Percentiles rank a stretch among this genome's conserved stretches.
Conservation (phyloP, 1,140 invertebrate species). For the Drosophila chauvacae region DNA sequence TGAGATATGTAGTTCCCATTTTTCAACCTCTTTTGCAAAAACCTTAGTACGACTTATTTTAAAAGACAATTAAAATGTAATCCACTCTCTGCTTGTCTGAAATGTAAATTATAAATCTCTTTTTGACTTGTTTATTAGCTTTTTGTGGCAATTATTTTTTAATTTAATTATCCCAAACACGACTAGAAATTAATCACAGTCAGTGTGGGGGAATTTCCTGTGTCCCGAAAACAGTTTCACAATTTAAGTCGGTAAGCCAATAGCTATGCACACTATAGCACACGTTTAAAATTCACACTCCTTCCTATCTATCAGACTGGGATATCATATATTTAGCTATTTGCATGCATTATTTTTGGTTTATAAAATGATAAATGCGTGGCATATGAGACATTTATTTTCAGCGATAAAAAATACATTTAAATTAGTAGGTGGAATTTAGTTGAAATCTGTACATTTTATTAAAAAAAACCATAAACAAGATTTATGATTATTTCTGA, state of each 20-base stretch:
- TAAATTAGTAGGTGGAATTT: conserved; percentile 33
- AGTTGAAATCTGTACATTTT: conserved; percentile 1
- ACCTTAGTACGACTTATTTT: neutral
- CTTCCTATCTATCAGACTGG: conserved; percentile 32
- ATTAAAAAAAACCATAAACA: neutral
- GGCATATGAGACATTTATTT: conserved; percentile 28
- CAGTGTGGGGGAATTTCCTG: neutral
- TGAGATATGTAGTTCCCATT: neutral
- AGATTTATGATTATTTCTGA: neutral
- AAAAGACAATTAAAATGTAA: neutral
- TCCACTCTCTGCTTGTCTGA: neutral
- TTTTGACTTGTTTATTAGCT: conserved; percentile 24
- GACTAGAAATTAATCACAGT: conserved; percentile 18
- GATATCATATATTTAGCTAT: conserved; percentile 33
- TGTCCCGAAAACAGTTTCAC: neutral
- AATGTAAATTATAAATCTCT: conserved; percentile 15
- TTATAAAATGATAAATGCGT: conserved; percentile 56
- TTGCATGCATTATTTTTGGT: conserved; percentile 45
- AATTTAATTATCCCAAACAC: conserved; percentile 18
- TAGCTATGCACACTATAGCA: neutral
- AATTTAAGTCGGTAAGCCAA: neutral
- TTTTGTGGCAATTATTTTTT: conserved; percentile 19
- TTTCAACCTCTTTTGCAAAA: neutral
- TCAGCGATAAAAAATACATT: conserved; percentile 33
- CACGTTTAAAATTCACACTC: conserved; percentile 10